A percentile compares a stretch with the other conserved stretches of the same genome.
These are phyloP conservation scores for Actias luna DNA, from an alignment of 2,888 invertebrate genomes.

Conservation along the genomic window DNA sequence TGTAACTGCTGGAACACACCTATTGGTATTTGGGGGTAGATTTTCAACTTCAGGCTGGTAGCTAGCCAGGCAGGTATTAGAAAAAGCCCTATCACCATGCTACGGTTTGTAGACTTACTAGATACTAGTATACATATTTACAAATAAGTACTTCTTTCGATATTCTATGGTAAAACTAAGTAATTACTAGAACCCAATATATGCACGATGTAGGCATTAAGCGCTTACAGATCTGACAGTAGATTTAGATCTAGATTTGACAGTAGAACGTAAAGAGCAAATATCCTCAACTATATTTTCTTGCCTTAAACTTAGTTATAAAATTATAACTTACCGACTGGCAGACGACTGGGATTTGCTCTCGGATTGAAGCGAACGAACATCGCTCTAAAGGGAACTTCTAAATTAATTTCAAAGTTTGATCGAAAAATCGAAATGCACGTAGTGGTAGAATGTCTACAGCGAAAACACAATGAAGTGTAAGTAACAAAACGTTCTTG, in stretches of 20 bases:
- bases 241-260: neutral
- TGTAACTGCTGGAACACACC: too few relatives aligned
- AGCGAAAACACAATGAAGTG: neutral
- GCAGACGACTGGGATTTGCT: constrained; percentile 46
- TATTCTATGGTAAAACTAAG: too few relatives aligned
- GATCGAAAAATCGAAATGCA: constrained; percentile 64
- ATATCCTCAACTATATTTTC: constrained; percentile 7
- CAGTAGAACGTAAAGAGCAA: constrained; percentile 2
- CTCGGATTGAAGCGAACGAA: constrained; percentile 38
- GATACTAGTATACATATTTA: too few relatives aligned
- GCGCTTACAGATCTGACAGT: too few relatives aligned
- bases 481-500: neutral
- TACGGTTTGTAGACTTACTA: too few relatives aligned
- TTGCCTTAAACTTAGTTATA: constrained; percentile 45
- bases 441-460: neutral
- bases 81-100: too few relatives aligned
- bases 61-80: too few relatives aligned
- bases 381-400: constrained; percentile 61
- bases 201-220: too few relatives aligned
- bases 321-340: constrained; percentile 55
- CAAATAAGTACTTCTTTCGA: too few relatives aligned
- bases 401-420: constrained; percentile 74
- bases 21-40: too few relatives aligned
- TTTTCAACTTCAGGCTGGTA: too few relatives aligned
- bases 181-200: too few relatives aligned